Base-by-base conservation (phyloP, 2,888 invertebrate genomes). In the Callosobruchus maculatus region DNA sequence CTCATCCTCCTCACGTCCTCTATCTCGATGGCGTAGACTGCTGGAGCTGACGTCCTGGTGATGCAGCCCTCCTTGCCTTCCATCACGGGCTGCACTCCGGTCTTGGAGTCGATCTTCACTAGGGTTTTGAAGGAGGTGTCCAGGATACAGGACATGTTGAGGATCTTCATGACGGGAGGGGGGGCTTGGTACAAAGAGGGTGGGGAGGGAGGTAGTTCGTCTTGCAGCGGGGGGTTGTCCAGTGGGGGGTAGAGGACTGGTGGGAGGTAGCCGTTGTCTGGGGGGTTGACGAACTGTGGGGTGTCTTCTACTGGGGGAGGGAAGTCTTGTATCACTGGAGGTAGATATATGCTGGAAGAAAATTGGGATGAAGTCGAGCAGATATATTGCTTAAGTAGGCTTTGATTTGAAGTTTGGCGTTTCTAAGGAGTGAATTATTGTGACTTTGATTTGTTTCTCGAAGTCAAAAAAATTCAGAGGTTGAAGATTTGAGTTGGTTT, bases 11-110 rank as follows among this genome's bases (percentile, higher is more conserved):
- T 49, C 49, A 49, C 74, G 0, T 86, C 88, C 2, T 86, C 84
- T 73, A 90, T 85, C 78, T 89, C 87, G 2, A 91, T 81, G 72
- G 85, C 87, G 73, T 82, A 84, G n/a, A 78, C 85, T 75, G 22
- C 83, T 49, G 79, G 82, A 31, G 79, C 73, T 49, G 78, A 22
- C 2, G 71, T 71, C 21, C 80, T 66, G 22, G 78, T 71, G 18
- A 83, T 31, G 75, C 82, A 83, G 67, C 80, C 78, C 31, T 82
- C 84, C 66, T 80, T 70, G 87, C 83, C 68, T 13, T 49, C 49
- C 49, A 49, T 49, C 49, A 49, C 49, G 1, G 49, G 49, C 13
- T 49, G 49, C 9, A 49, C 13, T 13, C 49, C 49, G 13, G 49
- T 49, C 49, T 49, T 49, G 18, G 49, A 49, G 13, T 49, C 49